Evolutionary conservation across 2,113 vertebrate genomes (phyloP), one percentile per base, ranked within the genome.

Genomic region (Microtus montanus): DNA sequence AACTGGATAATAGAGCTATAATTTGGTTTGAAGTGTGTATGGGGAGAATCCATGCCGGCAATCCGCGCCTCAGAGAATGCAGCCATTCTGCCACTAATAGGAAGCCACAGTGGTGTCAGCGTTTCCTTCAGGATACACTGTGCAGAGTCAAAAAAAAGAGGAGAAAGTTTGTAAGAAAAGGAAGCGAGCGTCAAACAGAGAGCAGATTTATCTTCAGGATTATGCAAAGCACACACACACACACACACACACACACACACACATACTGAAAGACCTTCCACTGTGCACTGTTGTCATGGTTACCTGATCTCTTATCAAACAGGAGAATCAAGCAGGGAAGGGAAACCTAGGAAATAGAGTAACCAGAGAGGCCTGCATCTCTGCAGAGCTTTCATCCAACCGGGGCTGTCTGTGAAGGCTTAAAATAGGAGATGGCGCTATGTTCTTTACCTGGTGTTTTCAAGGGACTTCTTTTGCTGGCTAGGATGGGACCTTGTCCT

Each of bases 301-400:
- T 96, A 98, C 97, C 87, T 90, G 94, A 95, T 96, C 80, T 93
- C 94, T 98, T 97, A 98, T 96, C 97, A 94, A 95, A 95, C 89
- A 94, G 96, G 54, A 92, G 94, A 96, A 96, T 96, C 82, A 83
- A 91, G 78, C 92, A 79, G 92, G 68, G 90, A 89, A 97, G 91
- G 77, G 87, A 97, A 96, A 94, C 95, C 91, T 93, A 94, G 94
- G 74, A 85, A 92, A 94, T 93, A 86, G 82, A 68, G 86, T 90
- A 93, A 96, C 90, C 87, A 86, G 87, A 95, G 96, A 95, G 90
- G 78, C 38, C 93, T 82, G 70, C 10, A 30, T 41, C 26, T 91
- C 77, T 80, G 35, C 90, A 89, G 80, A 15, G 28, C 92, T 93
- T 93, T 91, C 77, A 94, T 87, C 58, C 74, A 70, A 26, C 1